Evolutionary conservation across 1,140 invertebrate genomes (phyloP).

Genomic region (Drosophila sechellia): DNA sequence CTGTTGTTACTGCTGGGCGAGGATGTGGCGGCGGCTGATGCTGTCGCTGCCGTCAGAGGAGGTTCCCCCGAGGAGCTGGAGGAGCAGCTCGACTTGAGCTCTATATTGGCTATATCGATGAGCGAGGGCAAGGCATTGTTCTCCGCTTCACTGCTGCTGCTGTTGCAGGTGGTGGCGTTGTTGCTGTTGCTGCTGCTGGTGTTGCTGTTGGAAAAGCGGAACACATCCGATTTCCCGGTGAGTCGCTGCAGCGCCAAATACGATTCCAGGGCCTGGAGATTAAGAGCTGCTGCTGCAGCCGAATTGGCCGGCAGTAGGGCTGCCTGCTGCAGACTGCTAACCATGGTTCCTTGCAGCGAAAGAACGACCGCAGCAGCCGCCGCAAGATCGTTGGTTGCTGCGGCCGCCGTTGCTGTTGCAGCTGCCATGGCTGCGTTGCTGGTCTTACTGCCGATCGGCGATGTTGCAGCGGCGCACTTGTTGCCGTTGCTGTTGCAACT

Average conservation of each 20-base stretch:
- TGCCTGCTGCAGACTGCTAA: constrained; percentile 90
- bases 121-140: constrained; percentile 48
- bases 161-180: constrained; percentile 24
- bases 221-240: constrained; percentile 84
- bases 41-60: constrained; percentile 3
- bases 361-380: constrained; percentile 87
- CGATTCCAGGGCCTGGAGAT: constrained; percentile 92
- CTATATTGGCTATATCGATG: constrained; percentile 79
- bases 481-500: constrained; percentile 18
- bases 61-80: constrained; percentile 84
- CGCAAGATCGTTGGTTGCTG: constrained; percentile 80
- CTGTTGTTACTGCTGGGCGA: constrained; percentile 25
- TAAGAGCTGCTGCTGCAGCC: constrained; percentile 91
- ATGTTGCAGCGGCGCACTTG: constrained; percentile 15
- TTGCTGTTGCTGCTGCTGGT: constrained; percentile 41
- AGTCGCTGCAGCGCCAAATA: constrained; percentile 92
- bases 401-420: constrained; percentile 64
- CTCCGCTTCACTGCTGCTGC: constrained; percentile 44
- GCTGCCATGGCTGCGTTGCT: constrained; percentile 67
- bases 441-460: constrained; percentile 34
- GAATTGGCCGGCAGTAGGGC: constrained; percentile 91
- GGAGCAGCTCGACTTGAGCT: constrained; percentile 83
- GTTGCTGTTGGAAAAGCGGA: constrained; percentile 58
- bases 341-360: constrained; percentile 90
- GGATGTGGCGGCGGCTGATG: constrained; percentile 4